Evolutionary conservation across 2,888 invertebrate genomes (phyloP).

Genomic region (Seira musarum): DNA sequence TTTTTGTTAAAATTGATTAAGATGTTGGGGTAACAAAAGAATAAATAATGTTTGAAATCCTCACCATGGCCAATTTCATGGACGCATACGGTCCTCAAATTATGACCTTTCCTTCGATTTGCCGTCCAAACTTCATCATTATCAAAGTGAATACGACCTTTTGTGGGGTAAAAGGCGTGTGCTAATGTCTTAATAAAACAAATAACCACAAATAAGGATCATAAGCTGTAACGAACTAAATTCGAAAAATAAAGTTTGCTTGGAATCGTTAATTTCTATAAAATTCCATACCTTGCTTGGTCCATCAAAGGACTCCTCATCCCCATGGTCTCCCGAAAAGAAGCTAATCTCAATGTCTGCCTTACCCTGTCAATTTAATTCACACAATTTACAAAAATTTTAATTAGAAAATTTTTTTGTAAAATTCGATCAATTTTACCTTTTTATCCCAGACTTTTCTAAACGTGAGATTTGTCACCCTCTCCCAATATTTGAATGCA

Average conservation of each 20-base stretch:
- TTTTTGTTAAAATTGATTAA: constrained; percentile 8
- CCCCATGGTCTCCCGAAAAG: constrained; percentile 92
- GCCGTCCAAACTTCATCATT: constrained; percentile 61
- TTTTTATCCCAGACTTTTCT: constrained; percentile 61
- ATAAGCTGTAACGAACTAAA: too few species aligned
- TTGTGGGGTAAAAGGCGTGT: constrained; percentile 95
- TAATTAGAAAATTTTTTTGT: not conserved
- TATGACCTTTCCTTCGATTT: constrained; percentile 75
- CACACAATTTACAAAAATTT: constrained; percentile 12
- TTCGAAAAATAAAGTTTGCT: too few species aligned
- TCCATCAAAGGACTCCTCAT: constrained; percentile 96
- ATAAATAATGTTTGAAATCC: not conserved
- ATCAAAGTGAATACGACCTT: constrained; percentile 60
- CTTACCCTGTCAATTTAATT: too few species aligned
- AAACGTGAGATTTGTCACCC: constrained; percentile 63
- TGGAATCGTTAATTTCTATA: too few species aligned
- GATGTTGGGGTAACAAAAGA: not conserved
- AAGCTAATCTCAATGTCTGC: constrained; percentile 78
- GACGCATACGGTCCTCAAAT: constrained; percentile 74
- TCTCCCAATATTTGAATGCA: constrained; percentile 66
- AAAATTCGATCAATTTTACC: constrained; percentile 37
- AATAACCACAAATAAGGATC: too few species aligned
- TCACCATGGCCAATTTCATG: constrained; percentile 76
- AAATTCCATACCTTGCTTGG: too few species aligned
- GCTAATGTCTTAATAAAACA: too few species aligned